Conservation (phyloP, 2,113 vertebrate species). For the Hemichromis elongatus region DNA sequence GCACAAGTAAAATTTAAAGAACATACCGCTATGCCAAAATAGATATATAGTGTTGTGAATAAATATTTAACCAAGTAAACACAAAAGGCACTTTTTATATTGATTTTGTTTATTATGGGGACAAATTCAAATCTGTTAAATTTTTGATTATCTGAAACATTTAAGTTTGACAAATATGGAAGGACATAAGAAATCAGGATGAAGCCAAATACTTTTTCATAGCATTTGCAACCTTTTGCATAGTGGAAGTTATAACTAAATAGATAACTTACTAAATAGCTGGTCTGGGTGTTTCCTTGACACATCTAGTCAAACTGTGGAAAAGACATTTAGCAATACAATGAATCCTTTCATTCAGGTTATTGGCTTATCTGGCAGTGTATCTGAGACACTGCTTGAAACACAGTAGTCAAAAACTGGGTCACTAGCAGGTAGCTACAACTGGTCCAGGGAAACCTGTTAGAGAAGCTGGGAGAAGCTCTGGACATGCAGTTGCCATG, state of each 20-base stretch:
- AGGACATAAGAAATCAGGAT: fast-evolving
- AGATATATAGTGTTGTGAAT: fast-evolving
- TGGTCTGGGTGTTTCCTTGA: neutral
- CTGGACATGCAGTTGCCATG: too few species aligned
- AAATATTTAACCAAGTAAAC: fast-evolving
- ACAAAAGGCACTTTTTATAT: too few species aligned
- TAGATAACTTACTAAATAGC: neutral
- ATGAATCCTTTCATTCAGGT: neutral
- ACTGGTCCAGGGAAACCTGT: too few species aligned
- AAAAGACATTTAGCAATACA: neutral
- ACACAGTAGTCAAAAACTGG: too few species aligned
- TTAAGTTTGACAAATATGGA: fast-evolving
- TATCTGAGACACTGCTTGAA: neutral
- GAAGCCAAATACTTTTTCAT: fast-evolving
- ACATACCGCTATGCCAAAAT: neutral
- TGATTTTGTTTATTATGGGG: too few species aligned
- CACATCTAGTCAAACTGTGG: neutral
- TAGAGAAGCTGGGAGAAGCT: too few species aligned
- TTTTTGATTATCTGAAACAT: neutral
- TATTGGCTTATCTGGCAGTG: neutral
- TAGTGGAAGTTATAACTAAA: neutral
- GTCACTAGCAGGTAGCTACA: too few species aligned
- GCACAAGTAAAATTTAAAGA: neutral
- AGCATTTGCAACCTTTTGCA: neutral
- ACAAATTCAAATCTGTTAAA: too few species aligned